Conservation (phyloP, 92 coral and sea anemone species). For the Epizoanthus scotinus region DNA sequence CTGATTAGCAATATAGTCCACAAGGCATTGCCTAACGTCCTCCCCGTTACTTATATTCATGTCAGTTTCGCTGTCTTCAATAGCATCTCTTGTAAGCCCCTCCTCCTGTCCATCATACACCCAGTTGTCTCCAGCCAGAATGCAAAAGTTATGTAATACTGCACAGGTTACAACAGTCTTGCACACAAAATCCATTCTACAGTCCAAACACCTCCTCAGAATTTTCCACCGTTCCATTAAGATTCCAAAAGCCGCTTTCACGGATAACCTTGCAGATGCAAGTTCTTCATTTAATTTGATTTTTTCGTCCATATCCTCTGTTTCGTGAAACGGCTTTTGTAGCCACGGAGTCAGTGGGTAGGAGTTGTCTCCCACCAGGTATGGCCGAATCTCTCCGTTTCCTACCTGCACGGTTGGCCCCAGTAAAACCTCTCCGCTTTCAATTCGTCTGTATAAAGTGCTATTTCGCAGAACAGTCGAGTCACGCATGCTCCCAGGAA, state of each 20-base stretch:
- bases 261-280: conserved; percentile 13
- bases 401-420: conserved; percentile 1
- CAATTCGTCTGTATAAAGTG: conserved; percentile 4
- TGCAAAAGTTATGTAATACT: conserved; percentile 11
- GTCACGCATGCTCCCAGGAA: conserved; percentile 20
- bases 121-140: conserved; percentile 19
- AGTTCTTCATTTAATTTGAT: background rate
- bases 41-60: background rate
- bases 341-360: conserved; percentile 9
- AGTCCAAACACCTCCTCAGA: conserved; percentile 4
- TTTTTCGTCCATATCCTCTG: background rate
- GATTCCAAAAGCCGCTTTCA: conserved; percentile 9
- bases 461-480: conserved; percentile 23
- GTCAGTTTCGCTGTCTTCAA: background rate
- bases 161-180: conserved; percentile 16
- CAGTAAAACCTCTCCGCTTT: background rate
- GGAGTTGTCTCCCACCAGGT: background rate
- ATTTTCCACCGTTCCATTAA: conserved; percentile 7
- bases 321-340: conserved; percentile 8
- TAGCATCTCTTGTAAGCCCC: background rate
- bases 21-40: background rate
- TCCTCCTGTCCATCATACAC: conserved; percentile 4
- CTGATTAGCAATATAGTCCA: background rate
- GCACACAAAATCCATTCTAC: conserved; percentile 16
- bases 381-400: conserved; percentile 5